A percentile compares a stretch with the other conserved stretches of the same genome.
Evolutionary conservation across 2,113 vertebrate genomes (phyloP).

Genomic region (Pachypanchax playfairii): DNA sequence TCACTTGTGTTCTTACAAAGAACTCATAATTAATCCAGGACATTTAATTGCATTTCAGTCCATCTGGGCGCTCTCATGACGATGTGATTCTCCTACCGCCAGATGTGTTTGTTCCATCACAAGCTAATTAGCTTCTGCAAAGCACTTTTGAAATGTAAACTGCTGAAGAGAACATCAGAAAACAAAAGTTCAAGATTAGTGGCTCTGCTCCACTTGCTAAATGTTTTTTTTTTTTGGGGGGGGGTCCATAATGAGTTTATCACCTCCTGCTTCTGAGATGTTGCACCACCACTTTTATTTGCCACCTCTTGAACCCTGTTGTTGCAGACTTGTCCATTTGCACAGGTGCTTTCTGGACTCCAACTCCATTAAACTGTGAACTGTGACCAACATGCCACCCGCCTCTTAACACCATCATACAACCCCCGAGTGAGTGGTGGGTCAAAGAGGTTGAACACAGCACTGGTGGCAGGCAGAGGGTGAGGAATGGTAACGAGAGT

Average conservation of each 20-base stretch:
- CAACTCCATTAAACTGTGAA: slow-evolving; percentile 36
- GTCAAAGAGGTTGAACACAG: slow-evolving; percentile 8
- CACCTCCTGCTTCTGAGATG: background rate
- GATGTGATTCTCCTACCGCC: slow-evolving; percentile 33
- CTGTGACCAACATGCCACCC: slow-evolving; percentile 9
- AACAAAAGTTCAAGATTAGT: slow-evolving; percentile 8
- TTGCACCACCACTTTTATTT: background rate
- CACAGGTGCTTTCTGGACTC: slow-evolving; percentile 7
- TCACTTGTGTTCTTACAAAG: slow-evolving; percentile 12
- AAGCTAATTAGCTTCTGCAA: slow-evolving; percentile 43
- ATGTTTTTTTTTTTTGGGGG: too few relatives aligned
- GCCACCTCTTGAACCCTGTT: background rate
- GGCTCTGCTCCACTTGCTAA: background rate
- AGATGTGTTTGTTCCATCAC: slow-evolving; percentile 65
- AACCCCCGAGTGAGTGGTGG: slow-evolving; percentile 11
- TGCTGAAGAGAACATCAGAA: slow-evolving; percentile 20
- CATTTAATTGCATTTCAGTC: slow-evolving; percentile 61
- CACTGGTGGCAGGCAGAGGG: background rate
- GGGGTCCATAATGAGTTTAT: background rate
- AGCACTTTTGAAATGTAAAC: slow-evolving; percentile 29
- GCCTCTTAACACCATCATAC: slow-evolving; percentile 31
- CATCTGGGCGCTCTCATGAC: slow-evolving; percentile 50
- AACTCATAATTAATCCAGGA: slow-evolving; percentile 63
- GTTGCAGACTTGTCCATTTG: background rate
- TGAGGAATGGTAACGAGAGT: slow-evolving; percentile 6